A percentile compares a stretch with the other conserved stretches of the same genome.
These are phyloP conservation scores for human DNA, from an alignment of 2,113 vertebrate species.

Conservation along the genomic window GRCh38 chr4:108208001-108208500, in stretches of 20 bases:
- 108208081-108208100: neutral
- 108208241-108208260: neutral
- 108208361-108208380: neutral
- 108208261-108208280: neutral
- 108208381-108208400: neutral
- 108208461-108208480: neutral
- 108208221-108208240: neutral
- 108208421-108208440: neutral
- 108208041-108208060: neutral
- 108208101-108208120: neutral
- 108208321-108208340: conserved; percentile 15
- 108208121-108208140: neutral
- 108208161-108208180: neutral
- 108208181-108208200: neutral
- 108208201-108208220: neutral
- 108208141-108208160: neutral
- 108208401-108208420: neutral
- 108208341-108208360: neutral
- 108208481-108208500: neutral
- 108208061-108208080: neutral
- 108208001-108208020: neutral
- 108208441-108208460: neutral
- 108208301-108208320: neutral
- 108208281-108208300: neutral
- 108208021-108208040: neutral